These are phyloP conservation scores for Yoshiicerus persimilis DNA, from an alignment of 1,140 invertebrate species.

Conservation along the genomic window DNA sequence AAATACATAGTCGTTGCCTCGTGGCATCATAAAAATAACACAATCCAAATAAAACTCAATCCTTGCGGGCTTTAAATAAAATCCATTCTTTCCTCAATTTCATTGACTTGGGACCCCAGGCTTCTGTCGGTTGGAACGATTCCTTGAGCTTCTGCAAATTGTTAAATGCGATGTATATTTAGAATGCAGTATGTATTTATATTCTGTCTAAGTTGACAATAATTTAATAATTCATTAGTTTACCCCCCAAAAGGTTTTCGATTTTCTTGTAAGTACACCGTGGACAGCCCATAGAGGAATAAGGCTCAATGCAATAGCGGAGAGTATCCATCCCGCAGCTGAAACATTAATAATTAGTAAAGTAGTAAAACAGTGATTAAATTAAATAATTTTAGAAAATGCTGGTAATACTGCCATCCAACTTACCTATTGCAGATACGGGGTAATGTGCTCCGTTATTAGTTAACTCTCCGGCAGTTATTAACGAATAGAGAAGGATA, in stretches of 20 bases:
- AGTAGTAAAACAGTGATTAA: neutral
- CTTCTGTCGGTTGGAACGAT: conserved; percentile 57
- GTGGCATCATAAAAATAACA: no score
- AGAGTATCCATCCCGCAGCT: conserved; percentile 58
- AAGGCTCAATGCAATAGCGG: conserved; percentile 60
- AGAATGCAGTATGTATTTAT: neutral
- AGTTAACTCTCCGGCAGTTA: conserved; percentile 60
- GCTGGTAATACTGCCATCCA: neutral
- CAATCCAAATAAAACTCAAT: neutral
- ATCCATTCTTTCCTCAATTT: conserved; percentile 59
- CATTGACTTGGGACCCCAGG: conserved; percentile 64
- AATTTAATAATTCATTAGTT: neutral
- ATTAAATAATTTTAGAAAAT: neutral
- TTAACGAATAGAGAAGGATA: conserved; percentile 67
- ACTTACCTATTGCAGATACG: conserved; percentile 34
- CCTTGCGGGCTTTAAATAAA: conserved; percentile 55
- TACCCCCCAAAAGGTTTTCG: conserved; percentile 26
- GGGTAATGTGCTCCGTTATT: conserved; percentile 50
- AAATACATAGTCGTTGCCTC: no score
- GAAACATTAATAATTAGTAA: no score
- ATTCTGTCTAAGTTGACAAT: no score
- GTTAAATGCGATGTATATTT: neutral
- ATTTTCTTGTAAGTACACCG: conserved; percentile 41
- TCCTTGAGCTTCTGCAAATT: conserved; percentile 55
- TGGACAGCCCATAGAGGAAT: conserved; percentile 60